Percentiles rank a stretch among this genome's conserved stretches.
Conservation (phyloP, 2,797 vertebrate species). For the Pteropus rufus region DNA sequence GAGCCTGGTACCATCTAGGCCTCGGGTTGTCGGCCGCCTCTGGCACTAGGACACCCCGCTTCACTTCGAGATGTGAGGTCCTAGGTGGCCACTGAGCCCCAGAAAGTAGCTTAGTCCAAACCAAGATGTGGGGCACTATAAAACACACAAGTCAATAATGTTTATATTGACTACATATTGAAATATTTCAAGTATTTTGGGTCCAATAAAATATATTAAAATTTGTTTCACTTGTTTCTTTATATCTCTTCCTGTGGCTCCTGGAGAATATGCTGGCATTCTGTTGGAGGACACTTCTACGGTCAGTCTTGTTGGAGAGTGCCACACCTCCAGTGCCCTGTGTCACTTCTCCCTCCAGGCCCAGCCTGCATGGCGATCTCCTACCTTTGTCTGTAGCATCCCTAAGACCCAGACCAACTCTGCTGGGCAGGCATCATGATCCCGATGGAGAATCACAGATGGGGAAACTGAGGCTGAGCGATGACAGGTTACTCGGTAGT, state of each 20-base stretch:
- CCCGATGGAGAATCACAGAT: not conserved
- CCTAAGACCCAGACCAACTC: not conserved
- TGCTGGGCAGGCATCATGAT: not conserved
- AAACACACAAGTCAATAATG: not conserved
- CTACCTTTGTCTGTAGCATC: not conserved
- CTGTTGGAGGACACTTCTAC: not conserved
- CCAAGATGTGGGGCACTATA: not conserved
- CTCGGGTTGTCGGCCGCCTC: accelerated
- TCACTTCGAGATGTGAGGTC: not conserved
- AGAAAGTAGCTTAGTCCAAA: not conserved
- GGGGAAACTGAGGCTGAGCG: not conserved
- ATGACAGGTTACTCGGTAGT: not conserved
- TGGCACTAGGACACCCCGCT: not conserved
- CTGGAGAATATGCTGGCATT: not conserved
- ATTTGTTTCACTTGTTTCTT: not conserved
- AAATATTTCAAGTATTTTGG: not conserved
- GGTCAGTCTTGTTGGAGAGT: too few species aligned
- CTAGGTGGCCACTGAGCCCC: not conserved
- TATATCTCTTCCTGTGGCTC: not conserved
- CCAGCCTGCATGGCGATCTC: too few species aligned
- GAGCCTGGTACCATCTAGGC: not conserved
- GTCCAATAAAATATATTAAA: not conserved
- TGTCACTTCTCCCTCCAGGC: not conserved
- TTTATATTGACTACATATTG: not conserved
- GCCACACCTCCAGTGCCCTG: too few species aligned